Conservation (phyloP, 2,888 invertebrate genomes). For the Hartigia nigra region DNA sequence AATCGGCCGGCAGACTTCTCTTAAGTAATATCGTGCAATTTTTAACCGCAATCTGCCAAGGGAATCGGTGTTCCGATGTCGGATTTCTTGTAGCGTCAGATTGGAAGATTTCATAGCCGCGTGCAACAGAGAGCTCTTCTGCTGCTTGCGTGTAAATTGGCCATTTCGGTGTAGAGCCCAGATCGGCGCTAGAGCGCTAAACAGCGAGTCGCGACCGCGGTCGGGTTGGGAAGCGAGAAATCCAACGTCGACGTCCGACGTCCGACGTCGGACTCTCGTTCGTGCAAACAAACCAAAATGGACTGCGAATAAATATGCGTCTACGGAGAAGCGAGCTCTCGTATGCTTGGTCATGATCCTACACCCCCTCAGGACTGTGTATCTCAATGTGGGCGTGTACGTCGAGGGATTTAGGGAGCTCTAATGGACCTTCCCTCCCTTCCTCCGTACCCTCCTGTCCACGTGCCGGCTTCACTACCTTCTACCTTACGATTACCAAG, state of each 20-base stretch:
- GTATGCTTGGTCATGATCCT: slow-evolving; percentile 66
- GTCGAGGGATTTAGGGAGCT: slow-evolving; percentile 60
- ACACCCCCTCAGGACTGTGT: slow-evolving; percentile 29
- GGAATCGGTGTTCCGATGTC: slow-evolving; percentile 8
- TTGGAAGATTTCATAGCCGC: too few relatives aligned
- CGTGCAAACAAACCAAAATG: slow-evolving; percentile 65
- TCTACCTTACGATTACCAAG: background rate
- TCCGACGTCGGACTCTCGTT: slow-evolving; percentile 58
- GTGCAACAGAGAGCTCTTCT: background rate
- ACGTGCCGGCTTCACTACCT: background rate
- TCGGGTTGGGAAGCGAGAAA: slow-evolving; percentile 8
- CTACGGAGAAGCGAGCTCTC: slow-evolving; percentile 60
- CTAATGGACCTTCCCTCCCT: slow-evolving; percentile 40
- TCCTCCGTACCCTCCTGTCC: background rate
- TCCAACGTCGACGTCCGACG: slow-evolving; percentile 42
- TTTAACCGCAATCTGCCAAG: slow-evolving; percentile 63
- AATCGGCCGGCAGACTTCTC: slow-evolving; percentile 23
- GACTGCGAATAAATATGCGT: slow-evolving; percentile 65
- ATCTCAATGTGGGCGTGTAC: slow-evolving; percentile 21
- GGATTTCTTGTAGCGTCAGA: background rate
- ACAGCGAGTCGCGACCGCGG: slow-evolving; percentile 32
- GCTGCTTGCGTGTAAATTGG: background rate
- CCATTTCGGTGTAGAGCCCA: too few relatives aligned
- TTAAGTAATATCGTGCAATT: slow-evolving; percentile 63
- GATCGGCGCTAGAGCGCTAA: slow-evolving; percentile 47